Conservation (phyloP, 2,888 invertebrate genomes). For the Bedellia somnulentella region DNA sequence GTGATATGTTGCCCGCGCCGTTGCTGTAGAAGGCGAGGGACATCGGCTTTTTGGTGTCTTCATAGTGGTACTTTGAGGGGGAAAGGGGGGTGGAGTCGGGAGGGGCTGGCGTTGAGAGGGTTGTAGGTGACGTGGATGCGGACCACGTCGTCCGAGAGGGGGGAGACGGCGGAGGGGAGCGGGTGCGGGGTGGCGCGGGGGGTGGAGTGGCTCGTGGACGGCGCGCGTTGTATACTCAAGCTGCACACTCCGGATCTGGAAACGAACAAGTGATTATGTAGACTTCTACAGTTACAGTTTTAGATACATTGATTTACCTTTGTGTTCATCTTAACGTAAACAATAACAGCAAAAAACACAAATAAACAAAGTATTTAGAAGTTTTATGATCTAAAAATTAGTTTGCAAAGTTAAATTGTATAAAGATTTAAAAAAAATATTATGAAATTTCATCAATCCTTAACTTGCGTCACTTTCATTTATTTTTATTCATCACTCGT, state of each 20-base stretch:
- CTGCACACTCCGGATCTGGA: constrained; percentile 49
- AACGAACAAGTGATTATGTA: neutral
- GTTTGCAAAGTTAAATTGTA: no score
- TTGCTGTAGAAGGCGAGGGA: constrained; percentile 52
- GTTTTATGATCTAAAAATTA: no score
- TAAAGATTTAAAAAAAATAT: no score
- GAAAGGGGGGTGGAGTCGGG: constrained; percentile 49
- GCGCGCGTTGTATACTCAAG: constrained; percentile 51
- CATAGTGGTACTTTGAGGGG: constrained; percentile 37
- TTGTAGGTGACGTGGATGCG: constrained; percentile 79
- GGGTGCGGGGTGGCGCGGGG: constrained; percentile 68
- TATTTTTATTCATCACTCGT: no score
- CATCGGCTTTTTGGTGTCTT: constrained; percentile 41
- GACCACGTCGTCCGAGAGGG: constrained; percentile 66
- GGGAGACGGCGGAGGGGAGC: constrained; percentile 66
- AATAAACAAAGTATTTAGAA: no score
- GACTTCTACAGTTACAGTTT: no score
- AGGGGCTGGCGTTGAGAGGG: constrained; percentile 55
- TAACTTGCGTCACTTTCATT: no score
- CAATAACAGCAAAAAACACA: no score
- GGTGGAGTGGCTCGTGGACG: constrained; percentile 62
- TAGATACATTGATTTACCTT: no score
- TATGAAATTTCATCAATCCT: no score
- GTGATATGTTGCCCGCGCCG: constrained; percentile 52
- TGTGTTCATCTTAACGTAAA: no score